These are phyloP conservation scores for Cebidichthys violaceus DNA, from an alignment of 2,113 vertebrate species.

Conservation along the genomic window DNA sequence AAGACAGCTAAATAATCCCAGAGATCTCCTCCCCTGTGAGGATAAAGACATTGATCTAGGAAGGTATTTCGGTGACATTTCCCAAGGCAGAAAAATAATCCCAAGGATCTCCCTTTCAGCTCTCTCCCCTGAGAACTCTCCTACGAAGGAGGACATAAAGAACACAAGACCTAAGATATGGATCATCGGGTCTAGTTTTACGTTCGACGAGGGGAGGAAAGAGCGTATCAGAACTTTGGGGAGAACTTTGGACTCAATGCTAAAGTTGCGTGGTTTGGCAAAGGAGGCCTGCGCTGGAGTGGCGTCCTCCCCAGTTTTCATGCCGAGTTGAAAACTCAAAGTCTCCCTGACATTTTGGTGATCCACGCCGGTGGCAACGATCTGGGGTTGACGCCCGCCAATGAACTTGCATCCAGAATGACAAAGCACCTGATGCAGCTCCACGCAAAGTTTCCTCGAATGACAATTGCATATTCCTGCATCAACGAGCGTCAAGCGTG, in stretches of 20 bases:
- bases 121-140: neutral
- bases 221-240: neutral
- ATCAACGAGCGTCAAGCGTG: too few species aligned
- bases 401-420: neutral
- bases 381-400: too few species aligned
- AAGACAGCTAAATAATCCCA: neutral
- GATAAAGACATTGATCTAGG: neutral
- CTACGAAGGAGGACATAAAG: too few species aligned
- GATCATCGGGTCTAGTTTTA: slow-evolving; percentile 3
- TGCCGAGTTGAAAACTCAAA: neutral
- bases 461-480: too few species aligned
- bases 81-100: neutral
- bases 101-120: too few species aligned
- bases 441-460: too few species aligned
- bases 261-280: neutral
- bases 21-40: neutral
- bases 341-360: too few species aligned
- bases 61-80: neutral
- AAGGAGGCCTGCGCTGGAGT: neutral
- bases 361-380: too few species aligned
- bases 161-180: neutral
- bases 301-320: neutral
- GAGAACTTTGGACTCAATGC: neutral
- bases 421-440: too few species aligned
- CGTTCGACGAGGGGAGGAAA: neutral